Conservation (phyloP, 1,140 invertebrate genomes). For the Drosophila simulans region DNA sequence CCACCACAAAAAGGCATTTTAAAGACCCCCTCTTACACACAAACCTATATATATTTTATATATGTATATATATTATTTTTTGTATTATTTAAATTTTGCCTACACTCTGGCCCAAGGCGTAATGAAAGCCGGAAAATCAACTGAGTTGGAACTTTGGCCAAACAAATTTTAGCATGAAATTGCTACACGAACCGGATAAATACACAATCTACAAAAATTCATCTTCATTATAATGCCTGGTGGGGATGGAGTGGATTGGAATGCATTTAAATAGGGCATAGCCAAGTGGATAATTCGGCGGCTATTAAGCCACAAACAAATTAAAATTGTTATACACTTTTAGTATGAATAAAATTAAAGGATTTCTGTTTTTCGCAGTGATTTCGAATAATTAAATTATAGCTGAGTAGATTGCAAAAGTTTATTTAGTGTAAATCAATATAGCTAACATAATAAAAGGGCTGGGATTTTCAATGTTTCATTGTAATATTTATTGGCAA, state of each 20-base stretch:
- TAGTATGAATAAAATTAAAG: constrained; percentile 6
- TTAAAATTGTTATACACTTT: constrained; percentile 27
- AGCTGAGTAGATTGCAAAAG: background rate
- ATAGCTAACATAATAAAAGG: no score
- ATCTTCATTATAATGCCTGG: constrained; percentile 63
- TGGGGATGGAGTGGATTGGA: constrained; percentile 9
- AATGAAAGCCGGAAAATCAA: constrained; percentile 46
- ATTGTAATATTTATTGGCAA: background rate
- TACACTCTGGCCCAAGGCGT: constrained; percentile 24
- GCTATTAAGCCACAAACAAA: constrained; percentile 29
- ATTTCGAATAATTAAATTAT: background rate
- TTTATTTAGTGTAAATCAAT: background rate
- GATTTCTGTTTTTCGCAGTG: background rate
- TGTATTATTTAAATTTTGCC: constrained; percentile 16
- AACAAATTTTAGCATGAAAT: constrained; percentile 67
- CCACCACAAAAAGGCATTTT: constrained; percentile 23
- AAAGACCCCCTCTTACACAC: constrained; percentile 26
- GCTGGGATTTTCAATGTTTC: no score
- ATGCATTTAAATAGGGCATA: constrained; percentile 71
- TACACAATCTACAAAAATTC: constrained; percentile 81
- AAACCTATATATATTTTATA: background rate
- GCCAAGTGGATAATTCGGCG: background rate
- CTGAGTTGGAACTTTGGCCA: constrained; percentile 57
- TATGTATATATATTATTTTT: background rate
- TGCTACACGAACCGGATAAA: constrained; percentile 76